Evolutionary conservation across 2,797 vertebrate genomes (phyloP), one percentile per base, ranked within the genome.

Genomic region (Chiloscyllium punctatum): DNA sequence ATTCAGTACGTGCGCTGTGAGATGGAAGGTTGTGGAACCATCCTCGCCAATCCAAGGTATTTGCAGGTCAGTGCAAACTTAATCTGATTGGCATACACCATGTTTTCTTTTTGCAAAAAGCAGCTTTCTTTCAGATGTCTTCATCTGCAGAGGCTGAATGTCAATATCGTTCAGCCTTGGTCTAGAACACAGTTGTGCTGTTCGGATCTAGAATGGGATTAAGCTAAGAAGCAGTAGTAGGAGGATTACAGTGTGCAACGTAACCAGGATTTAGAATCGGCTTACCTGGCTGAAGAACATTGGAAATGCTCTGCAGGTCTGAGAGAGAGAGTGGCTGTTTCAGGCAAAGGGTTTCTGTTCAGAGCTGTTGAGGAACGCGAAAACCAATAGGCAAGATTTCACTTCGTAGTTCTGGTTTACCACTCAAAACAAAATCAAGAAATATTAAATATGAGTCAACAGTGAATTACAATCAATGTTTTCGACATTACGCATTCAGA

Each of bases 1-100:
- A 99, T 99, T 96, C 99, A 99, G 96, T 99, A 99, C 2, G 99
- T 99, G 18, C 99, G 99, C 96, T 99, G 99, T 96, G 99, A 99
- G 97, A 99, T 99, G 98, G 99, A 99, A 96, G 99, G 99, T 96
- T 99, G 99, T 53, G 99, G 99, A 88, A 99, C 99, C 0, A 99
- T 99, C 95, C 97, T 99, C 96, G 99, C 99, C 96, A 99, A 99
- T 96, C 99, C 99, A 0, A 99, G 99, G 95, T 99, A 99, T 97
- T 96, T 99, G 94, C 99, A 99, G 98, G 99, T 99, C 77, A 96
- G 98, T 97, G 82, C 4, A 3, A 4, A 88, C 86, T 48, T 53
- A 1, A 57, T 30, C 30, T 53, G 48, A 51, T 57, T 88, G 48
- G 48, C 30, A 15, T 25, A 57, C 27, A 16, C 30, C 51, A 42